Base-by-base conservation (phyloP, 2,113 vertebrate species). In the Oenanthe oenanthe region DNA sequence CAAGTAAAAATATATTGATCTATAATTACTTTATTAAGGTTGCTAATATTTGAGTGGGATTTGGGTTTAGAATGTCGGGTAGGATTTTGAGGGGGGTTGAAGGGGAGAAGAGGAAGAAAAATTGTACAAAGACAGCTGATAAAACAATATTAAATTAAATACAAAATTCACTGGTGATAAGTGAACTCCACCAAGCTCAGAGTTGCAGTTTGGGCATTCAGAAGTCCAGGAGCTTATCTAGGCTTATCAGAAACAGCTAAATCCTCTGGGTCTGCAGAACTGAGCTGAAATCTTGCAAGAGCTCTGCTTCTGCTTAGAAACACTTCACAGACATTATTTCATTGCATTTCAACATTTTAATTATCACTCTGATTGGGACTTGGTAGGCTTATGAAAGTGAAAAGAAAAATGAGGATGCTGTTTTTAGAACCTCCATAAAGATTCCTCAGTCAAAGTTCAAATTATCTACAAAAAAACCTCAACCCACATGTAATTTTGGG, bases 311-410 rank as follows among this genome's bases (percentile, higher is more conserved):
- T 88, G 32, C 58, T 74, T 74, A 58, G 67, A 92, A 94, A 91
- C 60, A 67, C 67, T 86, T 92, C 63, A 91, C 43, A 82, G 63
- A 66, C 25, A 73, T 80, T 54, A 77, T 81, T 80, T 74, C 38
- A 70, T 51, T 86, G 82, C 62, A 75, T 85, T 90, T 93, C 51
- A 90, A 62, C n/a, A 66, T 70, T 90, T 92, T 83, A 92, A 91
- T 94, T 88, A 73, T 34, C 67, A 42, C 38, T 70, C 32, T 83
- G 83, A 92, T 54, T 92, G 47, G 58, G 60, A 72, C 54, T 86
- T 0, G 0, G 32, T 56, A 82, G n/a, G 67, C 38, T 82, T 72
- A 62, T 24, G 42, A 76, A 95, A 93, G 17, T 17, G 22, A 68
- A 93, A 91, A 89, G 61, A 75, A 91, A 95, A 95, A 93, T 25